phyloP scores from a whole-genome alignment of 2,797 vertebrate genomes.

The Ispidina lecontei region DNA sequence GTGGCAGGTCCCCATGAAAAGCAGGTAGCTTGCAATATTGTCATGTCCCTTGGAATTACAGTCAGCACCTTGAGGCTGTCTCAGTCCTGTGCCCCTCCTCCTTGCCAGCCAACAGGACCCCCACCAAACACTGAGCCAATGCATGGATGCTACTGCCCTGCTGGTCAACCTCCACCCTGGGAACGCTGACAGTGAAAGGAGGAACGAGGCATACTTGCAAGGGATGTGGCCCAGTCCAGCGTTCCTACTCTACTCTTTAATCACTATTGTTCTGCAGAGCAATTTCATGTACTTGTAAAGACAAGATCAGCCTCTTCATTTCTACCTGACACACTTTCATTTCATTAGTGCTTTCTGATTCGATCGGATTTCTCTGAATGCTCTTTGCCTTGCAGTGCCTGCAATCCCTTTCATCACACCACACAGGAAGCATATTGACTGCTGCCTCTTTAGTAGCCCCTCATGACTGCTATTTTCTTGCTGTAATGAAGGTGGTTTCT shows the following conservation, averaged over 20 bases:
- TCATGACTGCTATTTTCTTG: constrained; percentile 47
- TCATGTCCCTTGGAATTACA: background rate
- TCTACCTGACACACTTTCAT: constrained; percentile 20
- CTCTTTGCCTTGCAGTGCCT: background rate
- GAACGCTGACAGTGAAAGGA: background rate
- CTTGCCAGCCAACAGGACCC: background rate
- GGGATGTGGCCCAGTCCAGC: background rate
- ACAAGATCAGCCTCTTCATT: constrained; percentile 37
- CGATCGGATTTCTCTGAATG: background rate
- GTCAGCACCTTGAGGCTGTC: background rate
- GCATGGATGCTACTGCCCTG: background rate
- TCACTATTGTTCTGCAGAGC: background rate
- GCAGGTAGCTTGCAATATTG: background rate
- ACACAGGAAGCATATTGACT: background rate
- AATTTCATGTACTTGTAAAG: background rate
- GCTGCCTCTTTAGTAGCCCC: constrained; percentile 46
- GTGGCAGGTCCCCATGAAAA: background rate
- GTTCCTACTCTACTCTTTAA: background rate
- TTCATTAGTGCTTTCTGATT: constrained; percentile 27
- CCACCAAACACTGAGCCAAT: background rate
- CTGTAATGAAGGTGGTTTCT: constrained; percentile 48
- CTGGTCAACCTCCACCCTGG: background rate
- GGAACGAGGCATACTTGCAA: background rate
- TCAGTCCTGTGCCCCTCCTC: background rate
- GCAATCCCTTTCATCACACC: background rate